Conservation (phyloP, 2,888 invertebrate genomes). For the Sympetrum striolatum region DNA sequence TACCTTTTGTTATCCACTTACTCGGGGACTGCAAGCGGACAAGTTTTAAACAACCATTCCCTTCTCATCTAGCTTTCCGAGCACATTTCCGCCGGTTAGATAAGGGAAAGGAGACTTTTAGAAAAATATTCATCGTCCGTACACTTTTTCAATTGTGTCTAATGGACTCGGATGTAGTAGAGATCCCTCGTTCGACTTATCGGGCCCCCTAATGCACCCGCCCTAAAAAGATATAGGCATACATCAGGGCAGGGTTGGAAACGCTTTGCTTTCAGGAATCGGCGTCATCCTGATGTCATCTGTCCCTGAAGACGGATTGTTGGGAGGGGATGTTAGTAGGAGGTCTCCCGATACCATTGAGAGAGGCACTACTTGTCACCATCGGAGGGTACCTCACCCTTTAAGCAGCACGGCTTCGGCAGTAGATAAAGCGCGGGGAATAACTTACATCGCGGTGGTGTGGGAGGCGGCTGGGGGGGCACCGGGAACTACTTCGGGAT, state of each 20-base stretch:
- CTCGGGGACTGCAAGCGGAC: not conserved
- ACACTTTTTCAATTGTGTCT: not conserved
- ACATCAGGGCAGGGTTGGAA: not conserved
- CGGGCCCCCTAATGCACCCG: slow-evolving; percentile 12
- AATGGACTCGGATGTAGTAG: slow-evolving; percentile 12
- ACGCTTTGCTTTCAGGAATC: not conserved
- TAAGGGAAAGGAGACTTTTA: not conserved
- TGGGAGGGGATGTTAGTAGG: not conserved
- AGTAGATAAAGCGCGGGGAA: not conserved
- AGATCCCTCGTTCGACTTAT: slow-evolving; percentile 17
- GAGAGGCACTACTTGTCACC: slow-evolving; percentile 6
- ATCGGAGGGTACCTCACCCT: not conserved
- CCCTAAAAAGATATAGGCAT: not conserved
- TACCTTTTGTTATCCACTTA: not conserved
- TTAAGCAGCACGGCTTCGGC: not conserved
- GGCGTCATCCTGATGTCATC: not conserved
- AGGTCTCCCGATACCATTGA: not conserved
- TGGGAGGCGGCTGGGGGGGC: not conserved
- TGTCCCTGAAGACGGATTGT: slow-evolving; percentile 3
- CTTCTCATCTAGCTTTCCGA: not conserved
- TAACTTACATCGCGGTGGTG: not conserved
- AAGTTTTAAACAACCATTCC: not conserved
- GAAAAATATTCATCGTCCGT: not conserved
- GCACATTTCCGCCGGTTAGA: not conserved
- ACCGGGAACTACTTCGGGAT: not conserved